Evolutionary conservation across 2,888 invertebrate species (phyloP).

Genomic region (Iphiclides podalirius): DNA sequence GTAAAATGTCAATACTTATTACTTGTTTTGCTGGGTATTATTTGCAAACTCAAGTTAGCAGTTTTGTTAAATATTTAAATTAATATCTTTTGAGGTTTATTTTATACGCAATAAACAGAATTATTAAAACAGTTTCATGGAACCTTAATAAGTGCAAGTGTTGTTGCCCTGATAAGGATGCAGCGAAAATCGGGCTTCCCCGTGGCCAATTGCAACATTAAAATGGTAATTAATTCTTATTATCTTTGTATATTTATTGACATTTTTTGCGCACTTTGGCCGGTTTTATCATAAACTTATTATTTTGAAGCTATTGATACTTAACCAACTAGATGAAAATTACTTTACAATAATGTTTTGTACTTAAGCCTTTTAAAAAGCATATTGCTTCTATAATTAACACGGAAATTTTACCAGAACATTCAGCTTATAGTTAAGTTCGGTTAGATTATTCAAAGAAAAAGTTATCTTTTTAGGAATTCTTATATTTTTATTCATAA

Average conservation of each 20-base stretch:
- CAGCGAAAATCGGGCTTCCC: constrained; percentile 71
- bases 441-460: too few species aligned
- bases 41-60: constrained; percentile 16
- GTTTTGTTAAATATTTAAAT: neutral
- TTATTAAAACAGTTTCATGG: constrained; percentile 8
- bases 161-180: constrained; percentile 42
- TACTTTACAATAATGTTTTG: too few species aligned
- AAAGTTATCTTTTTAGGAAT: too few species aligned
- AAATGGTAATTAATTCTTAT: constrained; percentile 65
- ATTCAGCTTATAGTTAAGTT: too few species aligned
- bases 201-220: constrained; percentile 64
- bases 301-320: neutral
- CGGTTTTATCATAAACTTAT: neutral
- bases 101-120: neutral
- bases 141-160: constrained; percentile 21
- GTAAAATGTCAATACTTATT: constrained; percentile 44
- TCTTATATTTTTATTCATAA: too few species aligned
- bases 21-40: constrained; percentile 29
- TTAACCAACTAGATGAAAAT: too few species aligned
- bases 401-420: too few species aligned
- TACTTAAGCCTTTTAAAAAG: too few species aligned
- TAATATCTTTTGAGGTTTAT: neutral
- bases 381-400: too few species aligned
- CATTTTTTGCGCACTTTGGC: neutral
- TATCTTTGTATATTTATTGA: neutral